Percentiles rank a stretch among this genome's conserved stretches.
phyloP scores from a whole-genome alignment of 2,113 vertebrate species.

The Zosterops japonicus region DNA sequence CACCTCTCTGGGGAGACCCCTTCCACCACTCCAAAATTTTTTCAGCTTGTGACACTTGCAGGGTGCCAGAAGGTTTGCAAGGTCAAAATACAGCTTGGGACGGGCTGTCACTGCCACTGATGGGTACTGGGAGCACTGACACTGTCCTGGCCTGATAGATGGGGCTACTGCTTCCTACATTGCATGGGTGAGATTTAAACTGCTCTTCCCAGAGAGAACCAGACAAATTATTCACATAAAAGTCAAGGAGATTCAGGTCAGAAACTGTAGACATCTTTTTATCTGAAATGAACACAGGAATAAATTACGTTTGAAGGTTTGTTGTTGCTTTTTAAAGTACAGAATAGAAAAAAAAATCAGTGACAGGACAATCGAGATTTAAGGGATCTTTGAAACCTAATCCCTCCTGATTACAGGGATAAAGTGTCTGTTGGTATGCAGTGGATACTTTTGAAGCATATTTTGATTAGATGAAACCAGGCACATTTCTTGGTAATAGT shows the following conservation, averaged over 20 bases:
- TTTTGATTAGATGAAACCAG: background rate
- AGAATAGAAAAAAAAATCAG: background rate
- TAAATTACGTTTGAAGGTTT: background rate
- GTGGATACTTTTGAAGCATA: background rate
- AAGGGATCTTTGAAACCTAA: background rate
- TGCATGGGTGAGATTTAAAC: background rate
- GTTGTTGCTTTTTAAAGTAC: background rate
- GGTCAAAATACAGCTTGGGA: background rate
- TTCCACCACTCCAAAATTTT: background rate
- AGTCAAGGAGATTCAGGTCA: background rate
- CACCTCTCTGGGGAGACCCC: fast-evolving
- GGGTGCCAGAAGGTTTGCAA: background rate
- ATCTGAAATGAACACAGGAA: background rate
- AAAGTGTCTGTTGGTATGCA: background rate
- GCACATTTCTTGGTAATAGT: background rate
- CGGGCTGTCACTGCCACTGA: background rate
- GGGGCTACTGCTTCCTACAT: background rate
- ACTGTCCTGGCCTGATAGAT: background rate
- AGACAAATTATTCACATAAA: background rate
- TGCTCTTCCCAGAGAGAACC: background rate
- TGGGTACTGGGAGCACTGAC: background rate
- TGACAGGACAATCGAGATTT: background rate
- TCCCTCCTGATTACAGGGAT: background rate
- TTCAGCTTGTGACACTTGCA: background rate
- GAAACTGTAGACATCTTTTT: background rate